These are phyloP conservation scores for Zaprionus tsacasi DNA, from an alignment of 1,140 invertebrate genomes.

Conservation along the genomic window DNA sequence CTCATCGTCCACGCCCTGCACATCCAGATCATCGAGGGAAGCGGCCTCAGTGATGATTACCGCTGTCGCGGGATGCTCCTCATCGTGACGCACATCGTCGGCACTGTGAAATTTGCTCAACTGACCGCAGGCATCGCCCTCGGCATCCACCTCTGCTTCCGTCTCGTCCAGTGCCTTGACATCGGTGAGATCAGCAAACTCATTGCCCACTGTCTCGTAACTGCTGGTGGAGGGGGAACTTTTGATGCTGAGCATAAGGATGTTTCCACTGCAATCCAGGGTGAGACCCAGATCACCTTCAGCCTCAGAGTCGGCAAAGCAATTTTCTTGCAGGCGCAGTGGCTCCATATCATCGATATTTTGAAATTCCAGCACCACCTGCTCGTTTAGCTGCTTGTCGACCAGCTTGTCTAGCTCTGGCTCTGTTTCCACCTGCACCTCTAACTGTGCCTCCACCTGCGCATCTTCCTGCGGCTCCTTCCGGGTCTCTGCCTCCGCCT, in stretches of 20 bases:
- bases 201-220: constrained; percentile 83
- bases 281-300: constrained; percentile 60
- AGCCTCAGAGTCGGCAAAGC: constrained; percentile 70
- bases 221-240: constrained; percentile 83
- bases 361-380: constrained; percentile 68
- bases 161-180: constrained; percentile 33
- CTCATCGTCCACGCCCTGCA: constrained; percentile 73
- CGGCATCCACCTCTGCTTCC: constrained; percentile 32
- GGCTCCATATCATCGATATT: constrained; percentile 77
- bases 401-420: not conserved
- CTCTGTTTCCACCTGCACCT: not conserved
- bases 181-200: constrained; percentile 71
- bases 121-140: constrained; percentile 19
- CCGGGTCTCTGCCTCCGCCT: not conserved
- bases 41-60: constrained; percentile 88
- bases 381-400: constrained; percentile 48
- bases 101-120: constrained; percentile 73
- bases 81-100: constrained; percentile 63
- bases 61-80: constrained; percentile 65
- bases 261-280: constrained; percentile 60
- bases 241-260: constrained; percentile 76
- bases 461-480: not conserved
- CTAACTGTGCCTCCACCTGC: not conserved
- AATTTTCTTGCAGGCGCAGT: constrained; percentile 74
- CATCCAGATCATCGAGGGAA: constrained; percentile 70